Conservation (phyloP, 2,888 invertebrate species). For the Notodonta ziczac region DNA sequence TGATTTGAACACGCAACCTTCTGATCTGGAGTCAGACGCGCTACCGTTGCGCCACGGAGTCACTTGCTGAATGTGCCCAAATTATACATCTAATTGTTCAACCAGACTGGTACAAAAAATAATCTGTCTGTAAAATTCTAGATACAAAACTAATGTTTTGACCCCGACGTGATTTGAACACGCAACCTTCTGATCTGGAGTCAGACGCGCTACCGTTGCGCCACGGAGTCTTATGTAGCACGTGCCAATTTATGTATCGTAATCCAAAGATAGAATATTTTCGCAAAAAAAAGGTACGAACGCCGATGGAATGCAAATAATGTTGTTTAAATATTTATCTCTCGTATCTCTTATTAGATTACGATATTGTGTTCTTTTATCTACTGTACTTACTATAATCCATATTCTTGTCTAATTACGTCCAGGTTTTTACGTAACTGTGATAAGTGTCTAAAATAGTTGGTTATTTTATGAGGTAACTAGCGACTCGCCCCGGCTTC, state of each 20-base stretch:
- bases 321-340: too few species aligned
- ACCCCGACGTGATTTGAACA: slow-evolving; percentile 99
- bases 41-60: slow-evolving; percentile 93
- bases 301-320: too few species aligned
- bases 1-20: slow-evolving; percentile 99
- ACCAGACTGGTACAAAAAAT: neutral
- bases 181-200: slow-evolving; percentile 99
- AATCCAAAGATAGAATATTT: neutral
- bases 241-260: neutral
- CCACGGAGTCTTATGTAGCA: slow-evolving; percentile 46
- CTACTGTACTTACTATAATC: too few species aligned
- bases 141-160: slow-evolving; percentile 62
- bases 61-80: neutral
- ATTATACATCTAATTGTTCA: neutral
- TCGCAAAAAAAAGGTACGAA: neutral
- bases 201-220: slow-evolving; percentile 99
- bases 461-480: too few species aligned
- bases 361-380: too few species aligned
- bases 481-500: too few species aligned
- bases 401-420: too few species aligned
- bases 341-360: too few species aligned
- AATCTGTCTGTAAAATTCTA: neutral
- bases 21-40: slow-evolving; percentile 99
- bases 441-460: too few species aligned
- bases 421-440: too few species aligned